Evolutionary conservation across 2,888 invertebrate genomes (phyloP), one percentile per base, ranked within the genome.

Genomic region (Timema cristinae): DNA sequence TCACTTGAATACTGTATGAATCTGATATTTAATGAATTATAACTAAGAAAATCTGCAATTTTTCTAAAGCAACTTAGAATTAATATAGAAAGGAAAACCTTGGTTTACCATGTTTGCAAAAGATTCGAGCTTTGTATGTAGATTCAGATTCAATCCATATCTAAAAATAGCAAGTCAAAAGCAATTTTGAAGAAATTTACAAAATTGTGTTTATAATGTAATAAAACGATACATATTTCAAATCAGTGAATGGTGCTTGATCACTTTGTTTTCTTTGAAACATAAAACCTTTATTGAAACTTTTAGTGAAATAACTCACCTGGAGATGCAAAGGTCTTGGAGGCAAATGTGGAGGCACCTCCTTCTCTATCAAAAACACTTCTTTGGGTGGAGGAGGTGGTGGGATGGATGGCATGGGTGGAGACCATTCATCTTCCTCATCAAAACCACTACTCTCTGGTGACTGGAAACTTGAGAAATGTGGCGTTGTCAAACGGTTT

Each of bases 391-490:
- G 92, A 5, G 91, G 89, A 2, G 93, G 93, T 5, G 93, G 91
- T 8, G 93, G 92, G 75, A 90, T 85, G 59, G 86, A 87, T 9
- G 93, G 93, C 92, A 93, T 93, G 0, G 93, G 93, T 0, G 90
- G 91, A 47, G 91, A 91, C 2, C 76, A 72, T 49, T 71, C 63
- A 13, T 32, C 50, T 16, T 13, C 67, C 6, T 70, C 73, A 7
- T 61, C 52, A 8, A 51, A 16, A 63, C 49, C 68, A 48, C 59
- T 68, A 49, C 63, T 68, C 13, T n/a, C 13, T 48, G 16, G 16
- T 16, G 4, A 59, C 8, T 16, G 59, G 16, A 15, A 16, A 16
- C 16, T 16, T 59, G 13, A n/a, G 4, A 32, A 32, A 32, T 32
- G 1, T 32, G 32, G 32, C 32, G 32, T 32, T 32, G 32, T 32